A percentile compares a stretch with the other conserved stretches of the same genome.
Conservation (phyloP, 2,113 vertebrate genomes). For the Pachyramphus minor region DNA sequence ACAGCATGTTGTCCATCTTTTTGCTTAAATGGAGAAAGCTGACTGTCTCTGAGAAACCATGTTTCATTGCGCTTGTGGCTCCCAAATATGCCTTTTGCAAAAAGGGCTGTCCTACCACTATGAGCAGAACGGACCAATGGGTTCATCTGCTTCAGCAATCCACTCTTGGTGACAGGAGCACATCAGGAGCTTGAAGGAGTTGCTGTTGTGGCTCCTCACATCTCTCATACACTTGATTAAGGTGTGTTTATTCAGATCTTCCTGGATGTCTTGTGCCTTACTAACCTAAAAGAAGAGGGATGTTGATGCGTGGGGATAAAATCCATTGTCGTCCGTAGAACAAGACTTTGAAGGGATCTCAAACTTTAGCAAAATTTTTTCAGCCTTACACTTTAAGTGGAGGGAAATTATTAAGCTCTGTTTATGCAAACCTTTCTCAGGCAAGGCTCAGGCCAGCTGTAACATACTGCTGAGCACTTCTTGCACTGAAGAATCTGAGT, state of each 20-base stretch:
- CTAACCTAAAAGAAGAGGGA: background rate
- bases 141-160: background rate
- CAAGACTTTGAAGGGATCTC: background rate
- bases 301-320: background rate
- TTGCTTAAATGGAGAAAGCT: background rate
- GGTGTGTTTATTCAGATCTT: background rate
- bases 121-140: background rate
- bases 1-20: background rate
- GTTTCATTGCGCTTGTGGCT: background rate
- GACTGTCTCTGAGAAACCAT: background rate
- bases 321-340: background rate
- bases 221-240: background rate
- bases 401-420: background rate
- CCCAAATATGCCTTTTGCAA: background rate
- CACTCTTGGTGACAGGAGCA: background rate
- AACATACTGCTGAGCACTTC: background rate
- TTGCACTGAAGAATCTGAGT: fast-evolving
- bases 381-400: background rate
- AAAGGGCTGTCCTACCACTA: background rate
- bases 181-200: background rate
- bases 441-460: background rate
- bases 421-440: background rate
- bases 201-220: background rate
- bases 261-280: background rate
- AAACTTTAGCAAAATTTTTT: background rate